phyloP scores from a whole-genome alignment of 2,113 vertebrate species.

The Crotalus viridis region DNA sequence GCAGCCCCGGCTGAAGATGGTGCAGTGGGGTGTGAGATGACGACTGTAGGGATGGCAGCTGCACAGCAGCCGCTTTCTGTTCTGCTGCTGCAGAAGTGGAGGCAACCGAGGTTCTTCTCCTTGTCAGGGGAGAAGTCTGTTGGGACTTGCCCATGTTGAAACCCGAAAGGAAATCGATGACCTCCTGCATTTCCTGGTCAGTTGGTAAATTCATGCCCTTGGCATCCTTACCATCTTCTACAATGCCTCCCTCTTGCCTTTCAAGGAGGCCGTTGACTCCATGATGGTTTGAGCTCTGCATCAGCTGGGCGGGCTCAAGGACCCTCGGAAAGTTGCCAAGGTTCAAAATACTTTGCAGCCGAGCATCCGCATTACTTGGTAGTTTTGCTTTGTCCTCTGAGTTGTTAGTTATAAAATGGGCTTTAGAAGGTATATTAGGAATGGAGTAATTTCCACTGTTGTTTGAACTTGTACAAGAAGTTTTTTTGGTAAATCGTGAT shows the following conservation, averaged over 20 bases:
- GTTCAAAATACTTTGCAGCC: slow-evolving; percentile 85
- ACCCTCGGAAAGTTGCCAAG: slow-evolving; percentile 78
- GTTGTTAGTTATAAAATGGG: slow-evolving; percentile 73
- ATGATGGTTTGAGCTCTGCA: slow-evolving; percentile 65
- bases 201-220: slow-evolving; percentile 97
- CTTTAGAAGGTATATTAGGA: slow-evolving; percentile 89
- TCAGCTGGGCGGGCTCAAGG: slow-evolving; percentile 70
- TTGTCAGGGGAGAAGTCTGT: slow-evolving; percentile 90
- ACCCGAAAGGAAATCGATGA: slow-evolving; percentile 97
- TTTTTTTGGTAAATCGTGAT: slow-evolving; percentile 95
- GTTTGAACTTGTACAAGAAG: slow-evolving; percentile 78
- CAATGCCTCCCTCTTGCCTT: slow-evolving; percentile 65
- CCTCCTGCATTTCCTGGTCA: slow-evolving; percentile 99
- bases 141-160: slow-evolving; percentile 99
- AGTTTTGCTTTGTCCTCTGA: slow-evolving; percentile 87
- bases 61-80: slow-evolving; percentile 80
- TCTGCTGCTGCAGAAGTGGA: slow-evolving; percentile 80
- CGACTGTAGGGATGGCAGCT: slow-evolving; percentile 75
- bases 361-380: slow-evolving; percentile 69
- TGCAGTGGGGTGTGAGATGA: slow-evolving; percentile 79
- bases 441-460: slow-evolving; percentile 87
- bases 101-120: slow-evolving; percentile 89
- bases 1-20: slow-evolving; percentile 73
- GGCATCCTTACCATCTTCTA: slow-evolving; percentile 77
- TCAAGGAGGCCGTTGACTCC: slow-evolving; percentile 82